phyloP scores from a whole-genome alignment of 1,140 invertebrate species.

The Neotoxoptera formosana region DNA sequence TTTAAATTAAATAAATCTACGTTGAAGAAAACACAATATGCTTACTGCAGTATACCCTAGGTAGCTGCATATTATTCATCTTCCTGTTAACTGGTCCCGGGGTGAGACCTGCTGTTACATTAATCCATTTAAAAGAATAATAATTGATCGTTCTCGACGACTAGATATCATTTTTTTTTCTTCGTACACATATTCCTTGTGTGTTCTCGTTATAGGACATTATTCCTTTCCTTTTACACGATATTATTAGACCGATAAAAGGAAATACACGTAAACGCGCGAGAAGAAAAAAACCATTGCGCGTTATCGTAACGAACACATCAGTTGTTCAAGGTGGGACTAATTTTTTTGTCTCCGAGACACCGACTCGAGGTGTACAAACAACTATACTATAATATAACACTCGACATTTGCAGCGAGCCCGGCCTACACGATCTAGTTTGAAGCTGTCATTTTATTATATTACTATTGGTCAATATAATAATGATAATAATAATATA shows the following conservation, averaged over 20 bases:
- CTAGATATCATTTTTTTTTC: not conserved
- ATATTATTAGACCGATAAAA: not conserved
- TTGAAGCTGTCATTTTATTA: not conserved
- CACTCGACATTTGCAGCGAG: conserved; percentile 43
- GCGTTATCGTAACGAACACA: not conserved
- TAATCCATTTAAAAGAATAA: conserved; percentile 19
- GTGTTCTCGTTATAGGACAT: not conserved
- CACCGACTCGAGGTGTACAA: not conserved
- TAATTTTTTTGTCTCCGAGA: conserved; percentile 14
- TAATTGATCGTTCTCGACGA: conserved; percentile 7
- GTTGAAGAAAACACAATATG: not conserved
- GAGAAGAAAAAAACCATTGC: not conserved
- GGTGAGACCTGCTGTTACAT: conserved; percentile 20
- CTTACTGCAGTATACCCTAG: too few relatives aligned
- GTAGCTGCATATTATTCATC: not conserved
- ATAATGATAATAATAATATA: not conserved
- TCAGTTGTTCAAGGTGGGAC: conserved; percentile 38
- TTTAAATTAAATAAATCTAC: not conserved
- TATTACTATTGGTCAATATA: conserved; percentile 15
- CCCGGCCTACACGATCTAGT: conserved; percentile 34
- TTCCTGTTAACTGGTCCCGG: not conserved
- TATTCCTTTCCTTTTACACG: not conserved
- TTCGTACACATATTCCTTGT: not conserved
- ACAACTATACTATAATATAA: too few relatives aligned
- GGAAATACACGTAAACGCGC: not conserved